phyloP scores from a whole-genome alignment of 2,888 invertebrate genomes.

The Mesodorylaimus sp. region DNA sequence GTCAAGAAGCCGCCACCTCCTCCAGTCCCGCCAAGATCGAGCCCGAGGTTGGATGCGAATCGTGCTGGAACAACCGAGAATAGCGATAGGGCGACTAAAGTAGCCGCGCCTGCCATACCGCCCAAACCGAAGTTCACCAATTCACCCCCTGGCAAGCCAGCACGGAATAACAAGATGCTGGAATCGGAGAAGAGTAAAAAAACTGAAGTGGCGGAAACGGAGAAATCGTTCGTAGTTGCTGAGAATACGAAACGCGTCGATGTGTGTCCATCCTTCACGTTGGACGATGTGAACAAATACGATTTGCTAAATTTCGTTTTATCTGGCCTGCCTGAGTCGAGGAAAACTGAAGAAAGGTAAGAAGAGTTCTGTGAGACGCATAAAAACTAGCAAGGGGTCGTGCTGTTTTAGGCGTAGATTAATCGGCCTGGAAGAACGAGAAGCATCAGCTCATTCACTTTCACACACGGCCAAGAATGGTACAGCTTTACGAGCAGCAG shows the following conservation, averaged over 20 bases:
- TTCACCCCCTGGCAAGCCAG: not conserved
- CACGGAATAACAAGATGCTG: not conserved
- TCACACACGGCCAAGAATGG: too few species aligned
- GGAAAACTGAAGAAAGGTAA: too few species aligned
- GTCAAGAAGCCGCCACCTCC: constrained; percentile 12
- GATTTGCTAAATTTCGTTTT: constrained; percentile 7
- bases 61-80: too few species aligned
- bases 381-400: too few species aligned
- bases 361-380: too few species aligned
- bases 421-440: too few species aligned
- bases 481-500: too few species aligned
- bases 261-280: not conserved
- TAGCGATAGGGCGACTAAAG: too few species aligned
- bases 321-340: constrained; percentile 1
- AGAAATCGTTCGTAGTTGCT: not conserved
- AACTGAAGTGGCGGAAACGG: not conserved
- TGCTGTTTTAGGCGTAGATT: too few species aligned
- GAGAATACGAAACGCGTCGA: not conserved
- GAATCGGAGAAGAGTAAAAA: not conserved
- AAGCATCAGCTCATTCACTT: too few species aligned
- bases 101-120: too few species aligned
- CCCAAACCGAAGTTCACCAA: constrained; percentile 5
- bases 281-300: constrained; percentile 8
- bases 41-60: too few species aligned
- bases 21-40: constrained; percentile 12